These are phyloP conservation scores for Prionace glauca DNA, from an alignment of 2,797 vertebrate genomes.

Conservation along the genomic window DNA sequence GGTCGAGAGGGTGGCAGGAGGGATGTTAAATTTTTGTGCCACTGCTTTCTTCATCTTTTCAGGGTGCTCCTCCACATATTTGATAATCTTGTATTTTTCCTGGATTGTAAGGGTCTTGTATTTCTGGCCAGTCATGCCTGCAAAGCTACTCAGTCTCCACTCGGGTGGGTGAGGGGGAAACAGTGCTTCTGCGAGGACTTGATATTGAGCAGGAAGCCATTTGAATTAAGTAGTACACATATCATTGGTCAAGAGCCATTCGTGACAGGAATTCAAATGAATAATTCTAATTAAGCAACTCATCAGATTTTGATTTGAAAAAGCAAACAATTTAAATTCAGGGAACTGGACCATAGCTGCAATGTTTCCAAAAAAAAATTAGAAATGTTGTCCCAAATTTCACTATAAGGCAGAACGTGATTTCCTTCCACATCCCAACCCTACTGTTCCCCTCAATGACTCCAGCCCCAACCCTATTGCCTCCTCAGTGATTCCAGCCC, in stretches of 20 bases:
- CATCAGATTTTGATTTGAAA: not conserved
- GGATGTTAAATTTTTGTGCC: not conserved
- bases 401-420: not conserved
- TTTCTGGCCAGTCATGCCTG: not conserved
- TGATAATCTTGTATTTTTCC: constrained; percentile 12
- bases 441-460: not conserved
- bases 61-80: not conserved
- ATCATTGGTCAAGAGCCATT: not conserved
- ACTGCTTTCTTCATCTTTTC: not conserved
- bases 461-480: no score
- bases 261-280: not conserved
- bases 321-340: not conserved
- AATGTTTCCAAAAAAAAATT: not conserved
- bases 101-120: not conserved
- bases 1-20: not conserved
- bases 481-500: not conserved
- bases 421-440: not conserved
- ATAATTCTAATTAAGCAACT: not conserved
- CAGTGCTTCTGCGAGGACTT: not conserved
- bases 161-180: not conserved
- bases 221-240: not conserved
- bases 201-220: not conserved
- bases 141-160: not conserved
- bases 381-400: not conserved
- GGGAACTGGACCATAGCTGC: not conserved